Evolutionary conservation across 2,888 invertebrate genomes (phyloP).

Genomic region (Mamestra brassicae): DNA sequence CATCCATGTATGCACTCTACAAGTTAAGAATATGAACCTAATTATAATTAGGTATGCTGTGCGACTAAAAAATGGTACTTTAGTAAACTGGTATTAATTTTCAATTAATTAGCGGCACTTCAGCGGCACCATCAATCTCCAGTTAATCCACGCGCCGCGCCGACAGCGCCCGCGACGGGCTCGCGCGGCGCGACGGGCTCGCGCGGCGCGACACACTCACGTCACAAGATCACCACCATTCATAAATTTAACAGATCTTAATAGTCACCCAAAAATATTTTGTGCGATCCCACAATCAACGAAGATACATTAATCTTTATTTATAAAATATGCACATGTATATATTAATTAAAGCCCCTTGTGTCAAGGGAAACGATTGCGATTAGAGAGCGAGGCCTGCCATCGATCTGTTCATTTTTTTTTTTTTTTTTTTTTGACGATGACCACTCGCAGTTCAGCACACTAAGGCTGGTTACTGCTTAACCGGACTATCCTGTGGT

Average conservation of each 20-base stretch:
- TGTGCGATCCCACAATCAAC: background rate
- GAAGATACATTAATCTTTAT: background rate
- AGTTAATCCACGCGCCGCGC: background rate
- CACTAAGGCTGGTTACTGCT: too few relatives aligned
- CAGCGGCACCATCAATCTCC: background rate
- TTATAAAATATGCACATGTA: background rate
- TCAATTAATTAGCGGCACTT: background rate
- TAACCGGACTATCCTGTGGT: too few relatives aligned
- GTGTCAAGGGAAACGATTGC: background rate
- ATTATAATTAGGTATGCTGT: background rate
- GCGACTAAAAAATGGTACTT: background rate
- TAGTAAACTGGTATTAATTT: background rate
- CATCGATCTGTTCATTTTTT: constrained; percentile 1
- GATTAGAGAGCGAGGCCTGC: background rate
- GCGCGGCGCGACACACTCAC: too few relatives aligned
- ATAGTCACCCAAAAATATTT: background rate
- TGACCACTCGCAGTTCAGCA: too few relatives aligned
- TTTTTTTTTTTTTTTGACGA: too few relatives aligned
- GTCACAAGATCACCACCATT: too few relatives aligned
- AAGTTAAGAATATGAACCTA: too few relatives aligned
- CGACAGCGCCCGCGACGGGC: background rate
- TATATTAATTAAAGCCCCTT: background rate
- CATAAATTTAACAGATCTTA: too few relatives aligned
- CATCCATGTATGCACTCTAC: too few relatives aligned
- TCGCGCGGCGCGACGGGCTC: too few relatives aligned